These are phyloP conservation scores for Ahaetulla prasina DNA, from an alignment of 2,113 vertebrate genomes.

Conservation along the genomic window DNA sequence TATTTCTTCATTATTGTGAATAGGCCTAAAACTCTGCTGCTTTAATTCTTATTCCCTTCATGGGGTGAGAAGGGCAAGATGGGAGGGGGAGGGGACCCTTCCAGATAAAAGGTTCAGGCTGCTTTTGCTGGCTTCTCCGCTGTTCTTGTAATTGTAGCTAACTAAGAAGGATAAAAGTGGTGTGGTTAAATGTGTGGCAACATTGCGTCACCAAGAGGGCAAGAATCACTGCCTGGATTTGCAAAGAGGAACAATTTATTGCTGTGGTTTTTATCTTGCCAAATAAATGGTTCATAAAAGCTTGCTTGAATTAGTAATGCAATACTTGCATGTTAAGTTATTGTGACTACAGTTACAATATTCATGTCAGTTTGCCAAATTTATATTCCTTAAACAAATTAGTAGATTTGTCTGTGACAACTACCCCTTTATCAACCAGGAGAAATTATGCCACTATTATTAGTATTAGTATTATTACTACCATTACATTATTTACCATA, in stretches of 20 bases:
- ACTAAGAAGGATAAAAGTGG: neutral
- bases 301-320: neutral
- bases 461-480: neutral
- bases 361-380: neutral
- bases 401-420: neutral
- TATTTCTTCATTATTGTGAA: neutral
- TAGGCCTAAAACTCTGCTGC: neutral
- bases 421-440: neutral
- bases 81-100: neutral
- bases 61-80: neutral
- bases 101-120: neutral
- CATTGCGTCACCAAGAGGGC: neutral
- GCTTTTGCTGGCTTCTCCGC: neutral
- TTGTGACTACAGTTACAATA: neutral
- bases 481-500: neutral
- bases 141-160: neutral
- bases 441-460: neutral
- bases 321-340: neutral
- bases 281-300: neutral
- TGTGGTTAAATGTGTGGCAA: neutral
- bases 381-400: neutral
- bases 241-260: neutral
- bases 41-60: neutral
- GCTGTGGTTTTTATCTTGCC: neutral
- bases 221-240: neutral